A percentile compares a stretch with the other conserved stretches of the same genome.
These are phyloP conservation scores for Gortyna flavago DNA, from an alignment of 2,888 invertebrate genomes.

Conservation along the genomic window DNA sequence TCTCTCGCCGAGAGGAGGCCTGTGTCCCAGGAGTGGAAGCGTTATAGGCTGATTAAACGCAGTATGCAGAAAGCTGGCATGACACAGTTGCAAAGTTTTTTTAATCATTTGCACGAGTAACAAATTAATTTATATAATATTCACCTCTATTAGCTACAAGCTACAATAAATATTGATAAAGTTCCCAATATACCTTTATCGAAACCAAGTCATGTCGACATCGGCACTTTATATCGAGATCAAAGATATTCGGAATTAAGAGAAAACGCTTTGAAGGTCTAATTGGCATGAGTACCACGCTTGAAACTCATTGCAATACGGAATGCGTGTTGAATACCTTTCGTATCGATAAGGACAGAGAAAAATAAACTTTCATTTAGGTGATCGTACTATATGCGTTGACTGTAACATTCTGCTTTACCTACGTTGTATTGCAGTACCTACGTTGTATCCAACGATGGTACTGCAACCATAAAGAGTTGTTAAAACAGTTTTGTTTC, in stretches of 20 bases:
- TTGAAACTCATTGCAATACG: conserved; percentile 44
- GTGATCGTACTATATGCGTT: conserved; percentile 1
- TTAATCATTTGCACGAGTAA: neutral
- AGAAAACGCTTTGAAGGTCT: conserved; percentile 47
- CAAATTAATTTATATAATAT: neutral
- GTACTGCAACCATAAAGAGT: neutral
- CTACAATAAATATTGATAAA: conserved; percentile 10
- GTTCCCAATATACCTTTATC: conserved; percentile 10
- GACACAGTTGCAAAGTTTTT: neutral
- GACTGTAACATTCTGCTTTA: neutral
- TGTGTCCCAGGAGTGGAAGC: too few relatives aligned
- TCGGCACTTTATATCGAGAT: conserved; percentile 31
- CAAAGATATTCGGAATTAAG: conserved; percentile 44
- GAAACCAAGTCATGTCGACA: conserved; percentile 20
- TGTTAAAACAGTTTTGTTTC: neutral
- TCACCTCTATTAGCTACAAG: neutral
- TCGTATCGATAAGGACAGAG: conserved; percentile 7
- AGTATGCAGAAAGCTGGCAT: neutral
- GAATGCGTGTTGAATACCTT: conserved; percentile 42
- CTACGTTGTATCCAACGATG: neutral
- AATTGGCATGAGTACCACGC: conserved; percentile 39
- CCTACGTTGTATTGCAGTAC: too few relatives aligned
- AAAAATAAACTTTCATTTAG: conserved; percentile 35
- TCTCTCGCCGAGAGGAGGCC: neutral
- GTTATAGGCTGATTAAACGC: neutral